Conservation (phyloP, 2,797 vertebrate genomes). For the Threskiornis aethiopicus region DNA sequence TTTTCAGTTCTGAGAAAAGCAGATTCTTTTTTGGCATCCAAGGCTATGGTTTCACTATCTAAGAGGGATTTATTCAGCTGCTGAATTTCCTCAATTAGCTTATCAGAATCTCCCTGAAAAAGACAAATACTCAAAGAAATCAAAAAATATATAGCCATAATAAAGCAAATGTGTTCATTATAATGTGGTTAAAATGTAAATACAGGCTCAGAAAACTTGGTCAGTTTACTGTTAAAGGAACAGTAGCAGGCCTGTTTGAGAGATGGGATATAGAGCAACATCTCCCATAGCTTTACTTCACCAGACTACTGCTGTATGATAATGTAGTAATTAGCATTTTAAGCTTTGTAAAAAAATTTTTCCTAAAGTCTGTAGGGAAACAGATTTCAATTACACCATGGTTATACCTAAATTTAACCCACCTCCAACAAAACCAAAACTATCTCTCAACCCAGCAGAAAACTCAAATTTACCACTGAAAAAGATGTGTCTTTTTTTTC, state of each 20-base stretch:
- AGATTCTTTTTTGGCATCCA: constrained; percentile 90
- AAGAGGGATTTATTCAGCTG: constrained; percentile 83
- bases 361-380: neutral
- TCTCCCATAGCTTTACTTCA: neutral
- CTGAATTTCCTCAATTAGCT: constrained; percentile 80
- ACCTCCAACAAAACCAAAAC: neutral
- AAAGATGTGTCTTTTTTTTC: constrained; percentile 11
- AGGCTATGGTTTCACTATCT: constrained; percentile 84
- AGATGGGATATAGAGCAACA: neutral
- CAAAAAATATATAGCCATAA: neutral
- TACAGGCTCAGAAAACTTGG: neutral
- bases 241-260: neutral
- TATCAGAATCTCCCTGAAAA: constrained; percentile 77
- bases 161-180: neutral
- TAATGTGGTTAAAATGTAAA: neutral
- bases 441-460: neutral
- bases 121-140: neutral
- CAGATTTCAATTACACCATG: neutral
- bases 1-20: constrained; percentile 87
- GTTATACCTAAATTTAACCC: neutral
- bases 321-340: neutral
- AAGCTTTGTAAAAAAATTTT: neutral
- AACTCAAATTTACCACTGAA: constrained; percentile 58
- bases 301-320: neutral
- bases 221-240: neutral